phyloP scores from a whole-genome alignment of 30 jellyfish, hydroid and myxozoan genomes.

The Aurelia aurita region DNA sequence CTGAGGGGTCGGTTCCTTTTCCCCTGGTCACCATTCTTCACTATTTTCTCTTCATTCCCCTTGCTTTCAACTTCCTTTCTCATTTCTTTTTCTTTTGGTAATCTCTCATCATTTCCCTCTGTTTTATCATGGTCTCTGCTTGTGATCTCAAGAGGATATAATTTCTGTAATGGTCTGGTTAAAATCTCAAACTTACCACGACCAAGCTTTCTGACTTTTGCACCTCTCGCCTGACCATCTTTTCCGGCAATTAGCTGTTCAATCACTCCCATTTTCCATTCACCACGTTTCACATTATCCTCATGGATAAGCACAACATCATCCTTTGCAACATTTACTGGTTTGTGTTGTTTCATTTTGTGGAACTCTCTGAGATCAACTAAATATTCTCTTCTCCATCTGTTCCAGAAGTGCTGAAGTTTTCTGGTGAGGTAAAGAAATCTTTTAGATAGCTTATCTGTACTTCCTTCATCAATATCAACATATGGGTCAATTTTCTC shows the following conservation, averaged over 20 bases:
- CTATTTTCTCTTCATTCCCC: no score
- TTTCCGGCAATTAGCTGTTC: slow-evolving; percentile 7
- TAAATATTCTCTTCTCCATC: slow-evolving; percentile 11
- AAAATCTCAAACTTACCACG: not conserved
- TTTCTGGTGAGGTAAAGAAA: not conserved
- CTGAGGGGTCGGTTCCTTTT: no score
- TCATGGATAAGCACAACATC: slow-evolving; percentile 10
- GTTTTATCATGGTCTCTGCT: no score
- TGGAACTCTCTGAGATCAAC: not conserved
- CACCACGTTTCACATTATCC: not conserved
- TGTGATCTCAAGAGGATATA: not conserved
- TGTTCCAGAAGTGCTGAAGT: slow-evolving; percentile 4
- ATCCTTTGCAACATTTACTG: not conserved
- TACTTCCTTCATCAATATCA: not conserved
- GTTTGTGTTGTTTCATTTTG: no score
- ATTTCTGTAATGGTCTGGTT: slow-evolving; percentile 32
- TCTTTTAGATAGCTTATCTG: not conserved
- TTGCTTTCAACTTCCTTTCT: no score
- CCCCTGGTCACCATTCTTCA: no score
- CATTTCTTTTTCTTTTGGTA: no score
- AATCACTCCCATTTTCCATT: slow-evolving; percentile 21
- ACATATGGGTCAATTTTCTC: not conserved
- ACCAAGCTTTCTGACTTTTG: not conserved
- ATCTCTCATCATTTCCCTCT: no score
- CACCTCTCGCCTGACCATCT: slow-evolving; percentile 39